A percentile compares a stretch with the other conserved stretches of the same genome.
phyloP scores from a whole-genome alignment of 2,797 vertebrate species.

The Poeciliopsis turneri region DNA sequence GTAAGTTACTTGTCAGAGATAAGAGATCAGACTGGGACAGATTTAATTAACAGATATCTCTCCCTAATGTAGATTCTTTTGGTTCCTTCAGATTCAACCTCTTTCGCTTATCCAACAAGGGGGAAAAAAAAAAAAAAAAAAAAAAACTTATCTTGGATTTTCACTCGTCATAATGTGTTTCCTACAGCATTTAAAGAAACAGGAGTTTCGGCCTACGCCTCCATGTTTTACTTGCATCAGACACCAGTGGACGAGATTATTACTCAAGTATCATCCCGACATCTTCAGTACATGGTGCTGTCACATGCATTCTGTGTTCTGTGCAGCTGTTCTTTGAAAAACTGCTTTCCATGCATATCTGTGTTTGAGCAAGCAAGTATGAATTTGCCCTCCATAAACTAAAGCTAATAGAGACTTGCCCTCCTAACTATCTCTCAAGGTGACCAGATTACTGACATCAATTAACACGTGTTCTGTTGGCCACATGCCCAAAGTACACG shows the following conservation, averaged over 20 bases:
- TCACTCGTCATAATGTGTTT: constrained; percentile 73
- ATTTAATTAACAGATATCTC: constrained; percentile 86
- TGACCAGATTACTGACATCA: constrained; percentile 81
- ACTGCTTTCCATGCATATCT: constrained; percentile 12
- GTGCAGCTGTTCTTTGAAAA: constrained; percentile 27
- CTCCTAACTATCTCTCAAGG: constrained; percentile 80
- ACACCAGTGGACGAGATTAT: constrained; percentile 64
- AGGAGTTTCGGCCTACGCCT: constrained; percentile 58
- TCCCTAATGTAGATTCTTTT: constrained; percentile 81
- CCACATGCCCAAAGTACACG: constrained; percentile 65
- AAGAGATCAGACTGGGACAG: constrained; percentile 79
- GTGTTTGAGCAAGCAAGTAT: constrained; percentile 33
- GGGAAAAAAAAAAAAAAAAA: constrained; percentile 61
- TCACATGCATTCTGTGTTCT: constrained; percentile 30
- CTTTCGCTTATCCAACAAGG: constrained; percentile 77
- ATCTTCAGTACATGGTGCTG: constrained; percentile 47
- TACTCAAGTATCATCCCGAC: constrained; percentile 50
- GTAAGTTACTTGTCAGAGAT: constrained; percentile 79
- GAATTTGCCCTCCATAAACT: constrained; percentile 72
- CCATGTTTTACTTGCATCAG: constrained; percentile 66
- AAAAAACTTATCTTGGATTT: constrained; percentile 74
- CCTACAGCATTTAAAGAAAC: constrained; percentile 66
- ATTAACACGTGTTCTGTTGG: constrained; percentile 74
- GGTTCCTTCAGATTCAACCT: constrained; percentile 74
- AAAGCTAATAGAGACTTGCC: constrained; percentile 79